A percentile compares a stretch with the other conserved stretches of the same genome.
phyloP scores from a whole-genome alignment of 2,888 invertebrate species.

The Alentia gelatinosa region DNA sequence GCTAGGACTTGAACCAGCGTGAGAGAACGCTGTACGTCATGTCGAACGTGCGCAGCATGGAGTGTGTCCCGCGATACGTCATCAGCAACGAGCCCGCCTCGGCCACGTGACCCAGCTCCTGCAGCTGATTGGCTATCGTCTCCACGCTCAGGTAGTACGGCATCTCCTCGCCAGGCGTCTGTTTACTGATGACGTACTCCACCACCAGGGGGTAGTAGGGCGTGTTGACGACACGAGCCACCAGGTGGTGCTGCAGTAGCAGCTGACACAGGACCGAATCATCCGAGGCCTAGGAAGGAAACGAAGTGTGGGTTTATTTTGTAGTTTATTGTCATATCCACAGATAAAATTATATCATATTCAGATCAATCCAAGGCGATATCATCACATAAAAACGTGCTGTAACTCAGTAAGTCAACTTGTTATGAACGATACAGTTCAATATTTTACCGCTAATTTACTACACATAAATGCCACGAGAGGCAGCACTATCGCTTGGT shows the following conservation, averaged over 20 bases:
- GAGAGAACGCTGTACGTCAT: slow-evolving; percentile 67
- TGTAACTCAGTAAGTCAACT: no score
- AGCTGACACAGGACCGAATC: slow-evolving; percentile 69
- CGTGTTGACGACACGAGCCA: slow-evolving; percentile 69
- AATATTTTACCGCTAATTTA: no score
- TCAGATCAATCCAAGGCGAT: no score
- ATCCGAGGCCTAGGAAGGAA: slow-evolving; percentile 29
- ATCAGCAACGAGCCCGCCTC: slow-evolving; percentile 75
- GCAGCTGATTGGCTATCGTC: slow-evolving; percentile 70
- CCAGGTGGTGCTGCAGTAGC: slow-evolving; percentile 70
- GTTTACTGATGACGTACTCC: slow-evolving; percentile 59
- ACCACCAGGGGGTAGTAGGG: slow-evolving; percentile 70
- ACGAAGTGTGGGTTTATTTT: no score
- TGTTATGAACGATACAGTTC: no score
- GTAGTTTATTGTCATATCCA: no score
- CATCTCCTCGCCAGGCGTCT: slow-evolving; percentile 52
- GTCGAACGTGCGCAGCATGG: slow-evolving; percentile 73
- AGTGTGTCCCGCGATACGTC: slow-evolving; percentile 71
- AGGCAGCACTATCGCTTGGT: no score
- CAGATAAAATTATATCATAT: no score
- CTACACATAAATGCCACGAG: no score
- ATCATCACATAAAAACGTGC: no score
- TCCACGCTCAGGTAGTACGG: slow-evolving; percentile 62
- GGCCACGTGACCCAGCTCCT: slow-evolving; percentile 69
- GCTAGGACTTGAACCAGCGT: slow-evolving; percentile 53